Evolutionary conservation across 2,113 vertebrate species (phyloP).

Genomic region (Oreochromis aureus): DNA sequence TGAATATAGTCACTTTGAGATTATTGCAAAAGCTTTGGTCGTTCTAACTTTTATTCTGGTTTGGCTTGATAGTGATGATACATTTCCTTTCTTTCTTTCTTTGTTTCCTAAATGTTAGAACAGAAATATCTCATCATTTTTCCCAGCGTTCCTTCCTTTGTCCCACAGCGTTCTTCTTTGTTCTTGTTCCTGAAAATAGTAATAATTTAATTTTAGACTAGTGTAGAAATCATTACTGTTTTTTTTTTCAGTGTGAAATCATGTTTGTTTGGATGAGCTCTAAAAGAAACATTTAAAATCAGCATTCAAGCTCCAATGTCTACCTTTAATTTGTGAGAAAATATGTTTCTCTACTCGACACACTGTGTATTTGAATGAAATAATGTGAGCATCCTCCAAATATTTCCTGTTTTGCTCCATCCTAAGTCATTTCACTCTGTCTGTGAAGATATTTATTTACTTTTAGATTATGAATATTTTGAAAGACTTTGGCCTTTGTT

Average conservation of each 20-base stretch:
- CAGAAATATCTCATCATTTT: neutral
- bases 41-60: neutral
- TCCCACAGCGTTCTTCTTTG: neutral
- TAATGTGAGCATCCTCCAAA: neutral
- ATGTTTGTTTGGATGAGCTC: conserved; percentile 2
- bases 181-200: neutral
- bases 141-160: neutral
- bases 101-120: neutral
- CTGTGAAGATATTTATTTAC: neutral
- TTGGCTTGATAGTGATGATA: neutral
- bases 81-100: neutral
- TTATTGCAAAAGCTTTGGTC: neutral
- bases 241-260: neutral
- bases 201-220: neutral
- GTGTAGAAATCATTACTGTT: neutral
- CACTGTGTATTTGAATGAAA: neutral
- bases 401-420: neutral
- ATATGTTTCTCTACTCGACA: neutral
- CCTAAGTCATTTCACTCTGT: neutral
- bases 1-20: neutral
- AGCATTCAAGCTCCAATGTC: neutral
- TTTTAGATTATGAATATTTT: neutral
- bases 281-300: neutral
- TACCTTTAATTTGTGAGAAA: neutral
- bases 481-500: neutral